Conservation (phyloP, 2,797 vertebrate species). For the Sebastes minor region DNA sequence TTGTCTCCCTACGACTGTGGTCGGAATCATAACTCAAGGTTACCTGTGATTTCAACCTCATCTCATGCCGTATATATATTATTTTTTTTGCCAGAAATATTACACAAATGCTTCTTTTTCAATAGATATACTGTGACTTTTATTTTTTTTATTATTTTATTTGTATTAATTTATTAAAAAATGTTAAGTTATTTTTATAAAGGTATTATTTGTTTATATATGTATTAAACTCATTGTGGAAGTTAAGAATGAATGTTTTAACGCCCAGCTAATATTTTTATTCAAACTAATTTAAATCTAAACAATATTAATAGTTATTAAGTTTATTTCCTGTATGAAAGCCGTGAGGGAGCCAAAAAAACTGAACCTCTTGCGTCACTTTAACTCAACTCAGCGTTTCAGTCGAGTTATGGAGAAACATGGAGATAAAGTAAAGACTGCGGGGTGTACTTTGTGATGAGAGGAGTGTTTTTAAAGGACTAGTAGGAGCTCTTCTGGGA, state of each 20-base stretch:
- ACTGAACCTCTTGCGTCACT: neutral
- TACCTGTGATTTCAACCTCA: neutral
- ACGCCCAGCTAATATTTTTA: neutral
- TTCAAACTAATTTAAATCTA: neutral
- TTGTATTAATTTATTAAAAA: too few relatives aligned
- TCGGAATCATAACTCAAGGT: too few relatives aligned
- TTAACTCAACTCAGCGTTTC: neutral
- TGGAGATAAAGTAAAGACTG: too few relatives aligned
- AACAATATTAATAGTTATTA: neutral
- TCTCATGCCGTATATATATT: neutral
- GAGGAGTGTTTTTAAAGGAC: neutral
- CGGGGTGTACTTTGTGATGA: neutral
- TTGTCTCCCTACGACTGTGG: too few relatives aligned
- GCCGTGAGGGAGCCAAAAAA: neutral
- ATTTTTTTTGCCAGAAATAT: too few relatives aligned
- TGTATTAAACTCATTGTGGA: neutral
- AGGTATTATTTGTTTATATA: neutral
- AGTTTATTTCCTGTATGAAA: neutral
- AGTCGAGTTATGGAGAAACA: too few relatives aligned
- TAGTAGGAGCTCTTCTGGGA: neutral
- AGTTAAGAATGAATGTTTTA: neutral
- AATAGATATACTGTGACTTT: too few relatives aligned
- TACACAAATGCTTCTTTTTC: too few relatives aligned
- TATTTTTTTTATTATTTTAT: too few relatives aligned
- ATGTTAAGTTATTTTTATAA: neutral